Evolutionary conservation across 2,888 invertebrate species (phyloP).

Genomic region (Cosmia pyralina): DNA sequence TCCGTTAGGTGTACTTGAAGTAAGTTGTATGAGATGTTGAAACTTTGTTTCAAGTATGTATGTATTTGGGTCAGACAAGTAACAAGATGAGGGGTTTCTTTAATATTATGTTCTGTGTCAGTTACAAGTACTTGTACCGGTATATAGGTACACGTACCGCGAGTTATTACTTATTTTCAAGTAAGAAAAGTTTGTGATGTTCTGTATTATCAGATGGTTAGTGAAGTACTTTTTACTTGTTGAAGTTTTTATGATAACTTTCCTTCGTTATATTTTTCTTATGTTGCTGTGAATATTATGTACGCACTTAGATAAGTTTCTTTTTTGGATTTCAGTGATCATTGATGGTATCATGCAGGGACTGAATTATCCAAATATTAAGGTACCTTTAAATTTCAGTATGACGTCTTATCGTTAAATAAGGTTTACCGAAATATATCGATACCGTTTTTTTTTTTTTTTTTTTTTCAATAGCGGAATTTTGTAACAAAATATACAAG

Average conservation of each 20-base stretch:
- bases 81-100: slow-evolving; percentile 58
- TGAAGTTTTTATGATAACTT: slow-evolving; percentile 25
- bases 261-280: slow-evolving; percentile 12
- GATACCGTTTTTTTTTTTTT: too few species aligned
- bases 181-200: slow-evolving; percentile 32
- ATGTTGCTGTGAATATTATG: background rate
- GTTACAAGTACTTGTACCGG: slow-evolving; percentile 45
- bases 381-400: too few species aligned
- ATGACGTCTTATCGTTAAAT: too few species aligned
- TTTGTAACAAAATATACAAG: too few species aligned
- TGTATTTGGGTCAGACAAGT: slow-evolving; percentile 55
- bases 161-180: slow-evolving; percentile 31
- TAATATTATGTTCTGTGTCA: slow-evolving; percentile 59
- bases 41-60: slow-evolving; percentile 59
- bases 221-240: slow-evolving; percentile 21
- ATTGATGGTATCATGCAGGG: too few species aligned
- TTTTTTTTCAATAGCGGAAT: too few species aligned
- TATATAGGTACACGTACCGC: slow-evolving; percentile 31
- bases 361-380: too few species aligned
- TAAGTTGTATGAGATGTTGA: slow-evolving; percentile 57
- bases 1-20: slow-evolving; percentile 45
- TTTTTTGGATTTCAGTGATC: background rate
- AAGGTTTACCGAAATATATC: too few species aligned
- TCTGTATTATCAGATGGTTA: slow-evolving; percentile 32
- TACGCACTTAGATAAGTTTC: background rate